Evolutionary conservation across 2,113 vertebrate genomes (phyloP).

Genomic region (Ondatra zibethicus): DNA sequence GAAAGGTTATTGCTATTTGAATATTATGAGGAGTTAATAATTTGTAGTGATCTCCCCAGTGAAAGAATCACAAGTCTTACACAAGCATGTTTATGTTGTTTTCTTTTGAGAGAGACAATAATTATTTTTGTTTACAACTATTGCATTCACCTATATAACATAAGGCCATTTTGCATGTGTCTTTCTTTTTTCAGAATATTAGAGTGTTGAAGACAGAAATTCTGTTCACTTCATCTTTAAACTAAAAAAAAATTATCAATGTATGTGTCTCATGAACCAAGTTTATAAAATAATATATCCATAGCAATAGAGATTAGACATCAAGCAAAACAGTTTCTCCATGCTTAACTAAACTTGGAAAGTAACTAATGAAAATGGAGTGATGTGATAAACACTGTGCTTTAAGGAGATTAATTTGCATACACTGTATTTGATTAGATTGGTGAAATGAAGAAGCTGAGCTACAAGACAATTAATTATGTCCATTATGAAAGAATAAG

Average conservation of each 20-base stretch:
- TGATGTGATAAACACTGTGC: not conserved
- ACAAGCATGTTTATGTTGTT: not conserved
- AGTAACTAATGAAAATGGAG: constrained; percentile 36
- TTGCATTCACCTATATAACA: not conserved
- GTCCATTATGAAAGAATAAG: not conserved
- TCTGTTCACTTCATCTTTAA: not conserved
- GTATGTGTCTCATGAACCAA: not conserved
- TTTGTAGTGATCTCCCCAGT: not conserved
- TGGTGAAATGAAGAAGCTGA: not conserved
- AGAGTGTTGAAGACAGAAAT: not conserved
- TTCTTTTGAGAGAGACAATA: not conserved
- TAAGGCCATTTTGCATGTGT: not conserved
- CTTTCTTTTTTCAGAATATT: not conserved
- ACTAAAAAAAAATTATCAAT: not conserved
- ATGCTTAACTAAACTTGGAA: not conserved
- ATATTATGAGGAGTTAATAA: not conserved
- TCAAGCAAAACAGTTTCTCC: not conserved
- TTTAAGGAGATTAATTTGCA: constrained; percentile 37
- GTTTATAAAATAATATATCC: not conserved
- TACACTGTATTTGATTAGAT: not conserved
- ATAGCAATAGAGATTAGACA: not conserved
- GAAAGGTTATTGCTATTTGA: not conserved
- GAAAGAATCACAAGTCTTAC: not conserved
- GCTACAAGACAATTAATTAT: not conserved
- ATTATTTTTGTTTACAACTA: not conserved